Evolutionary conservation across 2,888 invertebrate species (phyloP).

Genomic region (Tipula lateralis): DNA sequence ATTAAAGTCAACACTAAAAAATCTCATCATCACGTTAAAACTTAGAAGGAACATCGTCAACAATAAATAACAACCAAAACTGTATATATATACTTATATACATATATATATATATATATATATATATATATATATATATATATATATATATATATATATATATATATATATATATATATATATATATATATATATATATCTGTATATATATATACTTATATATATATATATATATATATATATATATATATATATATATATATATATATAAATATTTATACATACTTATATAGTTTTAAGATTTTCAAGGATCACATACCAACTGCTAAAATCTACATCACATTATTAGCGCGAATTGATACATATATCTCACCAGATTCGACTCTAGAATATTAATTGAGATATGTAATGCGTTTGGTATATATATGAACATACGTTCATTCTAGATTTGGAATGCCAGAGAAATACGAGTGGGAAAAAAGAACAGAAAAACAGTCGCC

Average conservation of each 20-base stretch:
- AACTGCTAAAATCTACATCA: neutral
- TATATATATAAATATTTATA: too few relatives aligned
- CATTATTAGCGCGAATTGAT: neutral
- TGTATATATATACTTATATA: neutral
- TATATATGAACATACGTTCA: too few relatives aligned
- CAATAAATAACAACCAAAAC: neutral
- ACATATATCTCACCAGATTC: neutral
- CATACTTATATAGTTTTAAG: neutral
- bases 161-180: too few relatives aligned
- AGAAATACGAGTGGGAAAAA: neutral
- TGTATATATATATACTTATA: too few relatives aligned
- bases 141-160: too few relatives aligned
- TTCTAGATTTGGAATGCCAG: neutral
- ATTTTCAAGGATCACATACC: neutral
- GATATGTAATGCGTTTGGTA: neutral
- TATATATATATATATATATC: too few relatives aligned
- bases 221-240: too few relatives aligned
- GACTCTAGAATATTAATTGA: neutral
- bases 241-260: too few relatives aligned
- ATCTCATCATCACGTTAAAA: neutral
- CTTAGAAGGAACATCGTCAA: neutral
- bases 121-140: too few relatives aligned
- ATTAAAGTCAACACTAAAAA: neutral
- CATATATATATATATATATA: too few relatives aligned
- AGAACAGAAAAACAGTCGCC: neutral